Base-by-base conservation (phyloP, 2,888 invertebrate genomes). In the Netelia virgata region DNA sequence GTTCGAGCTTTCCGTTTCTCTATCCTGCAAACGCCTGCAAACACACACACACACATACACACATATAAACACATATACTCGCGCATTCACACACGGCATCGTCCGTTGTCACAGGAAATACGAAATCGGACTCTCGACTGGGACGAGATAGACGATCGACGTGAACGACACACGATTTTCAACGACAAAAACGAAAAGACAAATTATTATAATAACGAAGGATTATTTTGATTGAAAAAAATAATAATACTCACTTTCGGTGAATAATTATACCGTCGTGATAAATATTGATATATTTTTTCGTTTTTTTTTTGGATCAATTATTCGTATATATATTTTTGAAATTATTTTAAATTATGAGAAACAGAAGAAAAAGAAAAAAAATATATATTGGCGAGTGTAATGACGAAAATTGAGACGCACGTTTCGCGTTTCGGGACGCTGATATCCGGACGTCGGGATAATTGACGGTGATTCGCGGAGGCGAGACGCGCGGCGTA, bases 381-480 rank as follows among this genome's bases (percentile, higher is more conserved):
- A 59, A 57, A 43, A 10, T n/a, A n/a, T n/a, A n/a, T n/a, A 76
- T 36, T 16, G 0, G 6, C 18, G 5, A 68, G 10, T 18, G 53
- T 55, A 50, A 16, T 55, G 18, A 43, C 1, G 23, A 63, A 41
- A 61, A 61, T 64, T 16, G 55, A 11, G 9, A 55, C 70, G 41
- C 57, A 28, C 41, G 23, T 55, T 10, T 57, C 11, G 57, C 28
- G 23, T 47, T 69, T 47, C 3, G n/a, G 16, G 14, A 9, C 18
- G 43, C 41, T 66, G 23, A 50, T 53, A 47, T 72, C 61, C 68
- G 63, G 63, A 63, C 18, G 53, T 47, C 66, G 14, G 20, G 59
- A 47, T 84, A 81, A 77, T 84, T 84, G 75, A 66, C 61, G 73
- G 72, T 76, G 64, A 77, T 81, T 68, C 82, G 77, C 43, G 47